Evolutionary conservation across 2,888 invertebrate genomes (phyloP).

Genomic region (Caenorhabditis sp.): DNA sequence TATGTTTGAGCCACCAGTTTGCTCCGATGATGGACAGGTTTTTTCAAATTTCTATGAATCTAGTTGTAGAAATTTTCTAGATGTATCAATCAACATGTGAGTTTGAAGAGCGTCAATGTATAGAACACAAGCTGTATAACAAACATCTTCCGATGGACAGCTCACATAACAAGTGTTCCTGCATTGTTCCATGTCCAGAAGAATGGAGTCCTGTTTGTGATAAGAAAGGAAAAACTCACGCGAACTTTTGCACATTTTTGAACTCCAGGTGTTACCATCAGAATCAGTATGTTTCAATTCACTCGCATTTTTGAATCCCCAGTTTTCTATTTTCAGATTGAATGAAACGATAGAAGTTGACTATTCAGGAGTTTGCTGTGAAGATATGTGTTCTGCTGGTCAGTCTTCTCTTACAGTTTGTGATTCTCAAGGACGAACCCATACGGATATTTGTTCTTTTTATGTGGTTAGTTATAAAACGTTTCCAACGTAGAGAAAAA

Average conservation of each 20-base stretch:
- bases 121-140: conserved; percentile 39
- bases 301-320: background rate
- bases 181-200: conserved; percentile 43
- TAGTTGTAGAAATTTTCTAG: too few relatives aligned
- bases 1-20: conserved; percentile 52
- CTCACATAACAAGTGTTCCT: conserved; percentile 25
- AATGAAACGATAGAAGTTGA: conserved; percentile 50
- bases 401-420: conserved; percentile 45
- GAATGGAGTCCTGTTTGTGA: conserved; percentile 57
- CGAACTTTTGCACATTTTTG: conserved; percentile 51
- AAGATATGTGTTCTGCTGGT: conserved; percentile 50
- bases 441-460: conserved; percentile 51
- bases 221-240: conserved; percentile 52
- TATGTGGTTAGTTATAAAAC: conserved; percentile 31
- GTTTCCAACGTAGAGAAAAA: conserved; percentile 7
- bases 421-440: conserved; percentile 45
- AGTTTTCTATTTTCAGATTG: conserved; percentile 21
- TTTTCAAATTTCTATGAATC: too few relatives aligned
- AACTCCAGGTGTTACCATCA: conserved; percentile 52
- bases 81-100: conserved; percentile 47
- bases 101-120: conserved; percentile 52
- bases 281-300: conserved; percentile 42
- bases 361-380: conserved; percentile 54
- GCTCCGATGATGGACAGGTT: conserved; percentile 51
- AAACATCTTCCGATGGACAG: conserved; percentile 46